Evolutionary conservation across 2,113 vertebrate species (phyloP), one percentile per base, ranked within the genome.

Genomic region (Gymnogyps californianus): DNA sequence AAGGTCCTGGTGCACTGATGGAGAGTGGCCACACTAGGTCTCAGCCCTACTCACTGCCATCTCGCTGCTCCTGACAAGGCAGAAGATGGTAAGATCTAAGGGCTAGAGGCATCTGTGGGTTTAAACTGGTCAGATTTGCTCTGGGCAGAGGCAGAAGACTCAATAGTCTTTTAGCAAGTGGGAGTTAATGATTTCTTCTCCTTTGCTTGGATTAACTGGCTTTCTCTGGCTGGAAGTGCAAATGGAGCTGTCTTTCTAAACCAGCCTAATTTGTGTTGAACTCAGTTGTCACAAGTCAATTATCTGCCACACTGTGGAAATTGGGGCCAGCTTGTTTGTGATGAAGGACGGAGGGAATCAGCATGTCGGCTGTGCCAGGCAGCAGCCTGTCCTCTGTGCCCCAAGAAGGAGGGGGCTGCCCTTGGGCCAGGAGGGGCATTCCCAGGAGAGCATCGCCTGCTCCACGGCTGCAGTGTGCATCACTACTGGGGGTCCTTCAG

Each of bases 401-500:
- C 16, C 0, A 1, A 46, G 61, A 11, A 40, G 19, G n/a, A 67
- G 31, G 14, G 20, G 36, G 32, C 44, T 89, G 71, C 54, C 10
- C n/a, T 24, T 2, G 15, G 17, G 32, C 1, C 7, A 55, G 47
- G 32, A 38, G 31, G 5, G 17, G 12, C 36, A n/a, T 42, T 55
- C 22, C 78, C 3, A 1, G 22, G 65, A 44, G 26, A 34, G 18
- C 2, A 0, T 36, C 74, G 32, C 13, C 25, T 22, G 21, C 29
- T 32, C n/a, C 32, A 32, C 1, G 0, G 8, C 28, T 15, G 12
- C 38, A 40, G 25, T 6, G 4, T 13, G 7, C 69, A 31, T 46
- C 21, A 1, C 36, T 36, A 40, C 26, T 1, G 7, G 17, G 22
- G 49, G 40, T 18, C 19, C 31, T 31, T 16, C 0, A 2, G 18